A percentile compares a stretch with the other conserved stretches of the same genome.
Conservation (phyloP, 2,888 invertebrate species). For the Acheta domesticus region DNA sequence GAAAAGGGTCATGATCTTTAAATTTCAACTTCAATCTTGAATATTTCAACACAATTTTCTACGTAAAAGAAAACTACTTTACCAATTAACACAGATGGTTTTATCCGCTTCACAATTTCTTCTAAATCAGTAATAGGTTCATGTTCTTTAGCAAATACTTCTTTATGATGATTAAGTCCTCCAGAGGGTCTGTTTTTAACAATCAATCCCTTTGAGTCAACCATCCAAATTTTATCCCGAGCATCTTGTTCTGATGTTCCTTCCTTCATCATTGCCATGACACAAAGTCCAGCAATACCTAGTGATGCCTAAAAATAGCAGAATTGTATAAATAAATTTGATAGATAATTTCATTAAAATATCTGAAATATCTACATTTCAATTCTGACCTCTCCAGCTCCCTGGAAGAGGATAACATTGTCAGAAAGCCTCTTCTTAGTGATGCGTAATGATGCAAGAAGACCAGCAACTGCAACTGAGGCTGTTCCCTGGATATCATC, state of each 20-base stretch:
- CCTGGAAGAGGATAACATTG: conserved; percentile 88
- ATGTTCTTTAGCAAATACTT: conserved; percentile 74
- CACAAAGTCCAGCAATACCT: conserved; percentile 89
- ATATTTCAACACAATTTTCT: too few species aligned
- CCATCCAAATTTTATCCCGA: conserved; percentile 82
- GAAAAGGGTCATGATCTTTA: too few species aligned
- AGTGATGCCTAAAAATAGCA: conserved; percentile 67
- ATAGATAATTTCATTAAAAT: background rate
- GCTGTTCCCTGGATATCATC: conserved; percentile 99
- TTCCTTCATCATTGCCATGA: conserved; percentile 88
- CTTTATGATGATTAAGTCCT: conserved; percentile 75
- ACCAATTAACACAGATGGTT: conserved; percentile 91
- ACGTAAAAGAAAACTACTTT: background rate
- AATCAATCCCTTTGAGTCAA: conserved; percentile 93
- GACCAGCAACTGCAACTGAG: conserved; percentile 90
- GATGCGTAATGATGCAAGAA: conserved; percentile 79
- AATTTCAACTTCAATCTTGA: too few species aligned
- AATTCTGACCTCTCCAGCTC: conserved; percentile 83
- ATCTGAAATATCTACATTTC: too few species aligned
- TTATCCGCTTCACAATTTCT: conserved; percentile 75
- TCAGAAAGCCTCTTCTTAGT: conserved; percentile 80
- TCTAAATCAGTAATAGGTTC: conserved; percentile 71
- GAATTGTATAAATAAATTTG: background rate
- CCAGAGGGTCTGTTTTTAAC: conserved; percentile 82
- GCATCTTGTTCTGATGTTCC: conserved; percentile 76